These are phyloP conservation scores for Cheilosia scutellata DNA, from an alignment of 2,888 invertebrate genomes.

Conservation along the genomic window DNA sequence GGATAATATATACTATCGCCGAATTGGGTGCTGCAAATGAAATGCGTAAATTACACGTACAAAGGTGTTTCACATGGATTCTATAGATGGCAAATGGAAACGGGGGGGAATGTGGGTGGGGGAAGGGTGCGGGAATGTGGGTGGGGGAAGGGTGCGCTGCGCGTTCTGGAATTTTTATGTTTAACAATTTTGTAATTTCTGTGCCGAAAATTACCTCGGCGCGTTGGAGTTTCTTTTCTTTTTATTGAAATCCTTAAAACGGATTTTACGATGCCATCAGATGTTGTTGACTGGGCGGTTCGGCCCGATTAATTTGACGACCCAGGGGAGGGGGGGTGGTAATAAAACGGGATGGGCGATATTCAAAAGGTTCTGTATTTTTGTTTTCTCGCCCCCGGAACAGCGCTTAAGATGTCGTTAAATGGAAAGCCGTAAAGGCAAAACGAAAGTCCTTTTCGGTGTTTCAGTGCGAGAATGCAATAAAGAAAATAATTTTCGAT, in stretches of 20 bases:
- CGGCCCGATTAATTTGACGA: slow-evolving; percentile 57
- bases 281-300: slow-evolving; percentile 68
- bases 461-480: slow-evolving; percentile 31
- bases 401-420: slow-evolving; percentile 65
- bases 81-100: background rate
- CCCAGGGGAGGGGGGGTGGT: slow-evolving; percentile 28
- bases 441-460: slow-evolving; percentile 20
- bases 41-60: slow-evolving; percentile 66
- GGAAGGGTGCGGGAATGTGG: slow-evolving; percentile 19
- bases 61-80: slow-evolving; percentile 47
- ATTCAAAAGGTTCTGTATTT: slow-evolving; percentile 66
- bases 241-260: slow-evolving; percentile 66
- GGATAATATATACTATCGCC: background rate
- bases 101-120: background rate
- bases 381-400: slow-evolving; percentile 11
- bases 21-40: slow-evolving; percentile 71
- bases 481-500: slow-evolving; percentile 48
- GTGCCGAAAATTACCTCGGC: slow-evolving; percentile 60
- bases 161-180: slow-evolving; percentile 64
- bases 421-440: slow-evolving; percentile 68
- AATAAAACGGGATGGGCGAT: slow-evolving; percentile 54
- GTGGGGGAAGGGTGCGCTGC: slow-evolving; percentile 11
- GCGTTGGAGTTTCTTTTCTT: slow-evolving; percentile 55
- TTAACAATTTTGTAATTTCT: slow-evolving; percentile 74
- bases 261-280: slow-evolving; percentile 72